Conservation (phyloP, 35 echinoderm and acorn worm species). For the Chiridota heheva region DNA sequence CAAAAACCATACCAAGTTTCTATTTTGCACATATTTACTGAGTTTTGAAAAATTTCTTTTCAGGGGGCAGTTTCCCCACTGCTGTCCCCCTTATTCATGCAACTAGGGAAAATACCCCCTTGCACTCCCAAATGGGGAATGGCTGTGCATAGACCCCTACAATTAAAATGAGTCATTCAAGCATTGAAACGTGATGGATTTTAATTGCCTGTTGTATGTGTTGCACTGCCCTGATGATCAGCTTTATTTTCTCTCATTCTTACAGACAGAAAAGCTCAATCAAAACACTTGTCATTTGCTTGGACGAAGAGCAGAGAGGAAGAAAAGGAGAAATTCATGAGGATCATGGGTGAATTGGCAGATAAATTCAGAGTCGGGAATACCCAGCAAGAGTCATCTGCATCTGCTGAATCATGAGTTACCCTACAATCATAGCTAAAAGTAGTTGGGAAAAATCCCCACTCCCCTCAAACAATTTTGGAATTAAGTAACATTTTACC, state of each 20-base stretch:
- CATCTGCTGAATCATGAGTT: too few relatives aligned
- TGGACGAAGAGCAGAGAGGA: conserved; percentile 41
- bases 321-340: conserved; percentile 71
- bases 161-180: not conserved
- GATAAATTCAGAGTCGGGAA: conserved; percentile 56
- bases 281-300: conserved; percentile 54
- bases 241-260: conserved; percentile 6
- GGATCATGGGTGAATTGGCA: conserved; percentile 55
- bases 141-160: not conserved
- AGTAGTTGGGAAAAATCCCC: too few relatives aligned
- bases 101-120: not conserved
- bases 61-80: not conserved
- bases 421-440: too few relatives aligned
- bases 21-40: too few relatives aligned
- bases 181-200: not conserved
- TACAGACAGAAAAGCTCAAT: conserved; percentile 71
- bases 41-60: too few relatives aligned
- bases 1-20: too few relatives aligned
- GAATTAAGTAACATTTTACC: too few relatives aligned
- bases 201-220: not conserved
- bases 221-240: not conserved
- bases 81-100: not conserved
- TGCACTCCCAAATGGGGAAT: not conserved
- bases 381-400: too few relatives aligned
- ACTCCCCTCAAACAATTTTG: too few relatives aligned